Evolutionary conservation across 2,888 invertebrate species (phyloP).

Genomic region (Marasmarcha lunaedactyla): DNA sequence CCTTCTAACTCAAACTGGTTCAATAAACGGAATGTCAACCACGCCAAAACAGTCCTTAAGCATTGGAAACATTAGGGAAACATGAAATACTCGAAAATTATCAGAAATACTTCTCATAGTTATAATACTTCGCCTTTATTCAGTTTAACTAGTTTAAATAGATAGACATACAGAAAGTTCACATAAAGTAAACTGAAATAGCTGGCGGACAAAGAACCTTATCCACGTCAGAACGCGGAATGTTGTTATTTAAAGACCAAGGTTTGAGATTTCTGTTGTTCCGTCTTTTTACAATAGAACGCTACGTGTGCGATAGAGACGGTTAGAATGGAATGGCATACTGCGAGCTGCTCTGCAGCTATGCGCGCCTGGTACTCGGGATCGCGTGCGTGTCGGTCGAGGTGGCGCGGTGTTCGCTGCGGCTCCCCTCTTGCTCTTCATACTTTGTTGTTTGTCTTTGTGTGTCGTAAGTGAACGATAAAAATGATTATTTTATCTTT

Average conservation of each 20-base stretch:
- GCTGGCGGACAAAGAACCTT: slow-evolving; percentile 22
- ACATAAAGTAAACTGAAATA: slow-evolving; percentile 6
- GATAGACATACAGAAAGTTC: not conserved
- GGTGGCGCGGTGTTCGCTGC: slow-evolving; percentile 58
- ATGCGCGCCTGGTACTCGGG: slow-evolving; percentile 51
- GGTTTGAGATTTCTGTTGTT: no score
- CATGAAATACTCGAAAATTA: slow-evolving; percentile 45
- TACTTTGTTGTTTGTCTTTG: no score
- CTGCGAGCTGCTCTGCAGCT: slow-evolving; percentile 18
- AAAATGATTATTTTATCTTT: no score
- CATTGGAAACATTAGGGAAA: slow-evolving; percentile 49
- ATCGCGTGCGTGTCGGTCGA: slow-evolving; percentile 66
- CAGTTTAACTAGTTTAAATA: slow-evolving; percentile 1
- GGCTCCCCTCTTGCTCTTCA: slow-evolving; percentile 9
- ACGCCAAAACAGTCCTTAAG: slow-evolving; percentile 66
- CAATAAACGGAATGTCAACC: slow-evolving; percentile 56
- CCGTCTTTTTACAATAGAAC: not conserved
- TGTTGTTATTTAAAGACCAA: not conserved
- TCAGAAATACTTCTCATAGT: slow-evolving; percentile 48
- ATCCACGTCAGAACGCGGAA: slow-evolving; percentile 12
- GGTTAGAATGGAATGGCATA: slow-evolving; percentile 26
- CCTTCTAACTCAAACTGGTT: no score
- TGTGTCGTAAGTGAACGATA: no score
- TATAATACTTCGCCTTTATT: slow-evolving; percentile 27
- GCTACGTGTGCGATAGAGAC: slow-evolving; percentile 37